Percentiles rank a stretch among this genome's conserved stretches.
Conservation (phyloP, 2,113 vertebrate species). For the Barnardius zonarius region DNA sequence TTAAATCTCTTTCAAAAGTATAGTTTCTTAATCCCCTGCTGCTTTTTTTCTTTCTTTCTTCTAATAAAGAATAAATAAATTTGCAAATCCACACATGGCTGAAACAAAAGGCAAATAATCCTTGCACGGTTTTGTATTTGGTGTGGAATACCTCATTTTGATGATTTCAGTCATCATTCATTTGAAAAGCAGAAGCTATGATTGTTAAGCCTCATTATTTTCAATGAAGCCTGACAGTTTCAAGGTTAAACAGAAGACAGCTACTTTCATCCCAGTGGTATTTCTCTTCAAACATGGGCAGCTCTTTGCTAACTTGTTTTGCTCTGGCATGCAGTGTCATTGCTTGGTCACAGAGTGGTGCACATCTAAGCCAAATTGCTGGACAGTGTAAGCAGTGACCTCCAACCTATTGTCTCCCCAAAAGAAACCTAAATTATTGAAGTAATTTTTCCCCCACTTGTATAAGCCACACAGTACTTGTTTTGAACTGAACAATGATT, state of each 20-base stretch:
- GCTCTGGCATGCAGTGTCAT: conserved; percentile 3
- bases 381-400: not conserved
- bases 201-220: conserved; percentile 73
- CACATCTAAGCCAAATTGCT: not conserved
- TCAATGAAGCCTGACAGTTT: conserved; percentile 71
- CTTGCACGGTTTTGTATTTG: not conserved
- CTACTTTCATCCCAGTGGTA: conserved; percentile 69
- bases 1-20: conserved; percentile 23
- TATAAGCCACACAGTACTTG: not conserved
- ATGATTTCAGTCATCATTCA: conserved; percentile 60
- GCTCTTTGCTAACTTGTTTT: not conserved
- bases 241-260: conserved; percentile 73
- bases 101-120: conserved; percentile 51
- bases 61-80: conserved; percentile 33
- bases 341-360: conserved; percentile 47
- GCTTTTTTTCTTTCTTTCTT: not conserved
- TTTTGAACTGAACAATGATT: not conserved
- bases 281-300: conserved; percentile 60
- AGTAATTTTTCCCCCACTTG: not conserved
- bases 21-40: not conserved
- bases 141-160: conserved; percentile 48
- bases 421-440: not conserved
- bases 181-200: conserved; percentile 58
- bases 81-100: not conserved
- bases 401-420: not conserved